Evolutionary conservation across 2,888 invertebrate species (phyloP).

Genomic region (Drosophila yooni): DNA sequence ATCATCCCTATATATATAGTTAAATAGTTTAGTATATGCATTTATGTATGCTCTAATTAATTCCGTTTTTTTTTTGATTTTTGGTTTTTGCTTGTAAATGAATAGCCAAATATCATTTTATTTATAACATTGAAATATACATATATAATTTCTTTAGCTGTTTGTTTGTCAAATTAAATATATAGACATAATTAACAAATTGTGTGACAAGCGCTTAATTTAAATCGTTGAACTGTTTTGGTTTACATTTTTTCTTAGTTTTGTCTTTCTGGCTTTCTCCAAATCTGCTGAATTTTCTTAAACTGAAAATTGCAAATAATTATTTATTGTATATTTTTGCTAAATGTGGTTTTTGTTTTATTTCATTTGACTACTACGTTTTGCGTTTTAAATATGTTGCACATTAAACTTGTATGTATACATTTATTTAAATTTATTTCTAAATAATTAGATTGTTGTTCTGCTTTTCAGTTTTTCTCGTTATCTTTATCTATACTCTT

Average conservation of each 20-base stretch:
- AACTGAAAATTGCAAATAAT: conserved; percentile 57
- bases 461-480: conserved; percentile 6
- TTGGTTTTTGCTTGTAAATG: conserved; percentile 24
- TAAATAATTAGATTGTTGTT: conserved; percentile 51
- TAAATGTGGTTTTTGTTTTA: conserved; percentile 38
- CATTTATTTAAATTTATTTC: conserved; percentile 60
- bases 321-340: conserved; percentile 66
- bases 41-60: conserved; percentile 48
- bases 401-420: conserved; percentile 57
- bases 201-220: conserved; percentile 72
- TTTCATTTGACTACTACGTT: conserved; percentile 50
- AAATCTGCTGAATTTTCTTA: conserved; percentile 11
- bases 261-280: not conserved
- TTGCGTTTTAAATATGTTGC: conserved; percentile 50
- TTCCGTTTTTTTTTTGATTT: conserved; percentile 19
- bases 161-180: conserved; percentile 36
- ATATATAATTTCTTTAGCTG: conserved; percentile 55
- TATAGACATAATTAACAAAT: conserved; percentile 58
- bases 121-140: conserved; percentile 73
- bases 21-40: conserved; percentile 42
- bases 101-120: conserved; percentile 54
- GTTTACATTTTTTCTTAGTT: conserved; percentile 27
- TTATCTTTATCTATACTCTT: conserved; percentile 19
- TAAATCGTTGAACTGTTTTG: conserved; percentile 75
- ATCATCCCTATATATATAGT: conserved; percentile 46